Percentiles rank a stretch among this genome's conserved stretches.
Evolutionary conservation across 2,113 vertebrate genomes (phyloP).

Genomic region (Zosterops hypoxanthus): DNA sequence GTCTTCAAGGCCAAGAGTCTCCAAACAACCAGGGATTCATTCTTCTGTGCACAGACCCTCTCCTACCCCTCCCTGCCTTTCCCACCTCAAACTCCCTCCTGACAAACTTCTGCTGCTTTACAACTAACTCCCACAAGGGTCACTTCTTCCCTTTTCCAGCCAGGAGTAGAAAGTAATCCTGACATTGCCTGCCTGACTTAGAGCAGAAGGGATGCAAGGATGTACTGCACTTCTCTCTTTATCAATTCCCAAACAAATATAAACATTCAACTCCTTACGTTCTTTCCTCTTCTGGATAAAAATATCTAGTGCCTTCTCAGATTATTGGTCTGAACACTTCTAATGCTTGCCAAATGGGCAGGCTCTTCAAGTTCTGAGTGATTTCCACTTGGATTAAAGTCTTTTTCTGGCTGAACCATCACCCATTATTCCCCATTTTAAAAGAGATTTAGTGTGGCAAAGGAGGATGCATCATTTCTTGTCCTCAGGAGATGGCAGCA

Average conservation of each 20-base stretch:
- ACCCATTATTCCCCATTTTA: constrained; percentile 15
- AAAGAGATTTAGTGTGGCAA: neutral
- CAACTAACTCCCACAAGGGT: neutral
- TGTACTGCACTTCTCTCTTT: neutral
- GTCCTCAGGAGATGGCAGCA: constrained; percentile 51
- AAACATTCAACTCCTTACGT: neutral
- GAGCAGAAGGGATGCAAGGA: neutral
- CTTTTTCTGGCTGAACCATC: constrained; percentile 1
- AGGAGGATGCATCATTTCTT: neutral
- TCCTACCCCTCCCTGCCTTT: neutral
- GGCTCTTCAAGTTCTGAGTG: constrained; percentile 1
- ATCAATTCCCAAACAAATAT: neutral
- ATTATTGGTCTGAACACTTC: neutral
- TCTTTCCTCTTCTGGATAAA: neutral
- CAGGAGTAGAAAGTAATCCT: neutral
- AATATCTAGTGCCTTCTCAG: neutral
- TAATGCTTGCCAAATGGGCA: constrained; percentile 14
- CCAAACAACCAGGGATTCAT: neutral
- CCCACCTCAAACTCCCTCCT: neutral
- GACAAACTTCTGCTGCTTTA: neutral
- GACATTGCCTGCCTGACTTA: neutral
- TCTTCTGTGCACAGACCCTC: neutral
- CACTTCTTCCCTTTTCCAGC: neutral
- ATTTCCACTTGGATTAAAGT: constrained; percentile 4
- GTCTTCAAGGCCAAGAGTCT: neutral